These are phyloP conservation scores for Micrasema longulum DNA, from an alignment of 1,140 invertebrate genomes.

Conservation along the genomic window DNA sequence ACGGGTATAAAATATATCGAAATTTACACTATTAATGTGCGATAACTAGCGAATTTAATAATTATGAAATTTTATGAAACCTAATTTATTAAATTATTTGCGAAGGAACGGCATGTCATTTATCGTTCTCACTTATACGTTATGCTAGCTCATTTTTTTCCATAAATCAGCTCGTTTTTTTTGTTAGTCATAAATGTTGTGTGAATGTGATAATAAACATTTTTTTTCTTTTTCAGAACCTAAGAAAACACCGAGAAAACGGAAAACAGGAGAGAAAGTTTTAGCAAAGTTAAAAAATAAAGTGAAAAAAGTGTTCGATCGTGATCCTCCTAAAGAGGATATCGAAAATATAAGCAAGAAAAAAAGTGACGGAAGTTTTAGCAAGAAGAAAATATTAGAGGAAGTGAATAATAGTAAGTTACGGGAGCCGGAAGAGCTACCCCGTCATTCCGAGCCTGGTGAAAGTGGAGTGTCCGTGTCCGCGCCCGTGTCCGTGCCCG, in stretches of 20 bases:
- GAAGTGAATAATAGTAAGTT: constrained; percentile 62
- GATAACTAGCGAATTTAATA: too few relatives aligned
- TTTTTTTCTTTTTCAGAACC: constrained; percentile 53
- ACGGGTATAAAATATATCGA: too few relatives aligned
- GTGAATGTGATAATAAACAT: neutral
- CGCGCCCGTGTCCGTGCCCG: neutral
- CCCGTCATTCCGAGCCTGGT: neutral
- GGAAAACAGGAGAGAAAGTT: constrained; percentile 51
- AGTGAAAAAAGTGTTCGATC: constrained; percentile 29
- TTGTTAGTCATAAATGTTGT: too few relatives aligned
- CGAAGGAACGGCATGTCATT: too few relatives aligned
- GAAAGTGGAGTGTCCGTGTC: constrained; percentile 10
- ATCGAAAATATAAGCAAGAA: constrained; percentile 42
- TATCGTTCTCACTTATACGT: too few relatives aligned
- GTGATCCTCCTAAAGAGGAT: constrained; percentile 35
- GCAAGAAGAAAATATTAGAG: constrained; percentile 58
- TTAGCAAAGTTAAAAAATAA: constrained; percentile 39
- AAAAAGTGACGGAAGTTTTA: constrained; percentile 42
- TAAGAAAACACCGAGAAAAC: constrained; percentile 57
- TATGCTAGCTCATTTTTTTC: too few relatives aligned
- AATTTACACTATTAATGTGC: too few relatives aligned
- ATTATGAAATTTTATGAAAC: too few relatives aligned
- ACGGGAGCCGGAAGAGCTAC: constrained; percentile 55
- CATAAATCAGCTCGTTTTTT: too few relatives aligned
- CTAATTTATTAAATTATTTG: too few relatives aligned